Evolutionary conservation across 1,140 invertebrate genomes (phyloP).

Genomic region (Drosophila pandora): DNA sequence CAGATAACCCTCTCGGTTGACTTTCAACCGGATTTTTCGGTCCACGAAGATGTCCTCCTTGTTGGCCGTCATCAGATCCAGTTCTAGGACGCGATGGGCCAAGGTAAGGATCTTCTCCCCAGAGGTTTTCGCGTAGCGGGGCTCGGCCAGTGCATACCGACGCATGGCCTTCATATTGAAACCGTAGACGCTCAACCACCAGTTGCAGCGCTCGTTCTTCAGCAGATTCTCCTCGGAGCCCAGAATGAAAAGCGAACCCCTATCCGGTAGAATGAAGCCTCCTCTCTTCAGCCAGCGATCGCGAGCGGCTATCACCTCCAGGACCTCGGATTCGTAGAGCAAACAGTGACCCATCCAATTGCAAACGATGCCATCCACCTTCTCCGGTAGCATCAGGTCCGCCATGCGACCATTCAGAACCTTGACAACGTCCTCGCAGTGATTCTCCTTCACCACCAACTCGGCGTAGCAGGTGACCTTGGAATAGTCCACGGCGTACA

Average conservation of each 20-base stretch:
- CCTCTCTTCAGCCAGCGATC: conserved; percentile 92
- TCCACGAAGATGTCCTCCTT: conserved; percentile 33
- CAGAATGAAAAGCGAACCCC: conserved; percentile 93
- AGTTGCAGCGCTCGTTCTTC: conserved; percentile 57
- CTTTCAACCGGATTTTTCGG: conserved; percentile 15
- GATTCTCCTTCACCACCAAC: conserved; percentile 91
- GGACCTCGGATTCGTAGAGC: conserved; percentile 95
- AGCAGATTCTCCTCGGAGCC: conserved; percentile 84
- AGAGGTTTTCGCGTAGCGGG: conserved; percentile 94
- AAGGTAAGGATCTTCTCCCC: conserved; percentile 90
- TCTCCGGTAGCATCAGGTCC: conserved; percentile 88
- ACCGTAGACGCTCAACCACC: conserved; percentile 54
- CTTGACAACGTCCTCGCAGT: conserved; percentile 91
- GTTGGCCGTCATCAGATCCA: conserved; percentile 43
- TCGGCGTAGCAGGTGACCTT: conserved; percentile 97
- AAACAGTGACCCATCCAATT: conserved; percentile 99
- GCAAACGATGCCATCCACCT: conserved; percentile 99
- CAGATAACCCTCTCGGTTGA: conserved; percentile 29
- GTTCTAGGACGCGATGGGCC: conserved; percentile 32
- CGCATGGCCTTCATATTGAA: conserved; percentile 65
- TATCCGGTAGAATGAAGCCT: conserved; percentile 91
- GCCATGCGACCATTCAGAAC: conserved; percentile 96
- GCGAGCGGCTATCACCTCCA: conserved; percentile 92
- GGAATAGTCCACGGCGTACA: conserved; percentile 98
- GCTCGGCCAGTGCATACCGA: conserved; percentile 50